Conservation (phyloP, 2,797 vertebrate genomes). For the Vultur gryphus region DNA sequence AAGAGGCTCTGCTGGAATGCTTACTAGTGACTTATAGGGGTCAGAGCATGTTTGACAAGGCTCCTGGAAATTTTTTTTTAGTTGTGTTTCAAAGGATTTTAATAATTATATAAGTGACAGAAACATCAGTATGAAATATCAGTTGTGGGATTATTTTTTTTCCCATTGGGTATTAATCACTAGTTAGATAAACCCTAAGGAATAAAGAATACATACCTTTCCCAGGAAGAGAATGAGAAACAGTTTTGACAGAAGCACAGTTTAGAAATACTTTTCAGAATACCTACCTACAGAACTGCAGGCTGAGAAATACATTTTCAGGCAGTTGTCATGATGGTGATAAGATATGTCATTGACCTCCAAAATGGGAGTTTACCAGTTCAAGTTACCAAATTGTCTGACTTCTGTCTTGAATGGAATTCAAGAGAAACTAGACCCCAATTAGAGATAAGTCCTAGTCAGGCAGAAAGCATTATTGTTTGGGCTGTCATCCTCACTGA, state of each 20-base stretch:
- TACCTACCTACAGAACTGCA: neutral
- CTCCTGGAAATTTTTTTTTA: neutral
- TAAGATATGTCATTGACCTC: neutral
- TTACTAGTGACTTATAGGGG: neutral
- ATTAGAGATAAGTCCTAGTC: neutral
- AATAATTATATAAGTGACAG: neutral
- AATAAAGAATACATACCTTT: neutral
- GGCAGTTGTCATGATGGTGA: neutral
- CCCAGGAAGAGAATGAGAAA: neutral
- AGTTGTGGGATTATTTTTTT: neutral
- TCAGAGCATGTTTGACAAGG: neutral
- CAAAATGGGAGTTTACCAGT: neutral
- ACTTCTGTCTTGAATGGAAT: neutral
- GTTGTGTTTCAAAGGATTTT: neutral
- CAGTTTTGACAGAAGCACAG: neutral
- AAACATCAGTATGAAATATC: neutral
- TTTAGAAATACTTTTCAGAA: neutral
- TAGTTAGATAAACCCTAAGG: neutral
- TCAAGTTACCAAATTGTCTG: slow-evolving; percentile 10
- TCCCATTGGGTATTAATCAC: neutral
- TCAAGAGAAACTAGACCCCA: neutral
- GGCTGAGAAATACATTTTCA: slow-evolving; percentile 8
- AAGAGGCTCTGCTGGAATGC: neutral
- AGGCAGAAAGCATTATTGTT: neutral
- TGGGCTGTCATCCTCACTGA: neutral